phyloP scores from a whole-genome alignment of 64 coral and sea anemone species.

The Catalaphyllia jardinei region DNA sequence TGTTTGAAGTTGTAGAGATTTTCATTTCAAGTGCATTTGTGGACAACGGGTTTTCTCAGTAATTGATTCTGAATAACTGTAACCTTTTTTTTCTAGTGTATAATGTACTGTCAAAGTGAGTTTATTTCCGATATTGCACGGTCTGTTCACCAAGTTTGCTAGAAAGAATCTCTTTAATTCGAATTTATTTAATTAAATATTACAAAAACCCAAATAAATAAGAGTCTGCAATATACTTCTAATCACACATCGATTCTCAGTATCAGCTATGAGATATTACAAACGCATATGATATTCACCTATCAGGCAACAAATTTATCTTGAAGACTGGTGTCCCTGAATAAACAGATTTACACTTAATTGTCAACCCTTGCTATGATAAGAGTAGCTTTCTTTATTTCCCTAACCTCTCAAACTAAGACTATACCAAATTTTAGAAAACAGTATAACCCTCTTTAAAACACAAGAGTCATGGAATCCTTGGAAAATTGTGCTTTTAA shows the following conservation, averaged over 20 bases:
- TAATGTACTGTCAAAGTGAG: background rate
- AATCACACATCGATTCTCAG: too few relatives aligned
- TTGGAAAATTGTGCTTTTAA: background rate
- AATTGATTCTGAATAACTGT: constrained; percentile 43
- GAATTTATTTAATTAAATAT: background rate
- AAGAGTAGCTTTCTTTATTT: background rate
- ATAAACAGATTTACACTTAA: constrained; percentile 39
- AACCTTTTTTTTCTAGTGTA: constrained; percentile 11
- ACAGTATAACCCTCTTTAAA: constrained; percentile 2
- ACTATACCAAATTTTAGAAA: background rate
- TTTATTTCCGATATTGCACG: background rate
- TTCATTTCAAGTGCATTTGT: constrained; percentile 15
- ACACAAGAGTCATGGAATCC: background rate
- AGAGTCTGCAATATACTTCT: too few relatives aligned
- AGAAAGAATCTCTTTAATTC: background rate
- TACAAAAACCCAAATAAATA: background rate
- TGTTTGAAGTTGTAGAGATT: constrained; percentile 1
- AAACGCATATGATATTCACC: too few relatives aligned
- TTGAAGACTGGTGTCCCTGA: too few relatives aligned
- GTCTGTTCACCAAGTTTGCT: background rate
- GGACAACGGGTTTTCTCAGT: background rate
- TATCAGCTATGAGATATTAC: too few relatives aligned
- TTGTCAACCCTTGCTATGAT: background rate
- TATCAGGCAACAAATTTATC: too few relatives aligned
- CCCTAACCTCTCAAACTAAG: background rate